Evolutionary conservation across 2,888 invertebrate species (phyloP).

Genomic region (Ophonus ardosiacus): DNA sequence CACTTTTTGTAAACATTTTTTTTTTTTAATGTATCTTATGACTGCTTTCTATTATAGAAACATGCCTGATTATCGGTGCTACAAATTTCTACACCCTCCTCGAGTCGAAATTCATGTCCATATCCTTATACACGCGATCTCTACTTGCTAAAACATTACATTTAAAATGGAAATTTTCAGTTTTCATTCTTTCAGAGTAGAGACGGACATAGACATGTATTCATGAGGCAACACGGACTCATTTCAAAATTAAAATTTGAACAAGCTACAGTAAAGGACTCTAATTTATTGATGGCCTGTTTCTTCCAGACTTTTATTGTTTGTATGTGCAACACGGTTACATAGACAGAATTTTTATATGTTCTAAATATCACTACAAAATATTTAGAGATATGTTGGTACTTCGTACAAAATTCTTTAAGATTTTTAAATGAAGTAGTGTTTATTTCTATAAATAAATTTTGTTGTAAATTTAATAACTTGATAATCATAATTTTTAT

Average conservation of each 20-base stretch:
- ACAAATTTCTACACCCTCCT: no score
- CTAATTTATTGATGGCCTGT: constrained; percentile 25
- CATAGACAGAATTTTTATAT: background rate
- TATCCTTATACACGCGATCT: background rate
- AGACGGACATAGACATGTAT: constrained; percentile 56
- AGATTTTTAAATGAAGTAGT: no score
- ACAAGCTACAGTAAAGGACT: constrained; percentile 4
- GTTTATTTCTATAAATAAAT: no score
- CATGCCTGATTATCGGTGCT: no score
- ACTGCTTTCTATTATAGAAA: no score
- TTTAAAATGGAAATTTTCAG: constrained; percentile 62
- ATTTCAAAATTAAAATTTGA: constrained; percentile 60
- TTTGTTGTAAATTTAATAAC: no score
- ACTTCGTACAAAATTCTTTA: no score
- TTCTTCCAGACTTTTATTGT: background rate
- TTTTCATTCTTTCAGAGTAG: constrained; percentile 45
- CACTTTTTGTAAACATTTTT: no score
- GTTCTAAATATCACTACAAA: background rate
- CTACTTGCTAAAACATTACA: constrained; percentile 61
- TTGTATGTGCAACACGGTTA: background rate
- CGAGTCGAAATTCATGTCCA: no score
- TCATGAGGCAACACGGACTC: constrained; percentile 54
- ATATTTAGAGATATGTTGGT: no score
- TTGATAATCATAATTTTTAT: no score
- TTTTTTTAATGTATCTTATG: no score